Percentiles rank a stretch among this genome's conserved stretches.
phyloP scores from a whole-genome alignment of 2,113 vertebrate species.

The Paramisgurnus dabryanus region DNA sequence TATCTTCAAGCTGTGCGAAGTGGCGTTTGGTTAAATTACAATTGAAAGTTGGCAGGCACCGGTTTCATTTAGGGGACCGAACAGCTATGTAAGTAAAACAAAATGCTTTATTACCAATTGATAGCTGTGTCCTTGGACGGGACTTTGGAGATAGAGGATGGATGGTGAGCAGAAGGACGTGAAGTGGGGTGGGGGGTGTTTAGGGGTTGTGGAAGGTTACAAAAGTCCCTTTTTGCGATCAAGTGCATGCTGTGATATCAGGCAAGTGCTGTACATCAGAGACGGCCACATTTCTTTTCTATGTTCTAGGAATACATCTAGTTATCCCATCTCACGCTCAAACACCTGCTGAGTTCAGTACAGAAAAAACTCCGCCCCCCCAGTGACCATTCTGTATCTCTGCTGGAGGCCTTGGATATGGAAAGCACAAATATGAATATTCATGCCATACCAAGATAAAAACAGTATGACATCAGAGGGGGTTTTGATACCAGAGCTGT shows the following conservation, averaged over 20 bases:
- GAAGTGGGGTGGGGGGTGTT: slow-evolving; percentile 12
- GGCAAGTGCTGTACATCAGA: slow-evolving; percentile 65
- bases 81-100: slow-evolving; percentile 33
- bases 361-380: slow-evolving; percentile 66
- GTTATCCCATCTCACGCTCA: slow-evolving; percentile 74
- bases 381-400: slow-evolving; percentile 67
- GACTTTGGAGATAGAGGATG: slow-evolving; percentile 46
- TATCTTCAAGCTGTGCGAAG: slow-evolving; percentile 35
- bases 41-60: background rate
- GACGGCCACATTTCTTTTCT: slow-evolving; percentile 60
- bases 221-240: slow-evolving; percentile 59
- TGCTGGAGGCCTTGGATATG: slow-evolving; percentile 77
- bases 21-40: slow-evolving; percentile 39
- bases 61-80: slow-evolving; percentile 20
- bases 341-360: slow-evolving; percentile 75
- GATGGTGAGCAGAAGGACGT: slow-evolving; percentile 32
- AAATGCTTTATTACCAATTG: slow-evolving; percentile 16
- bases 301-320: slow-evolving; percentile 73
- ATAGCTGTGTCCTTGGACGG: slow-evolving; percentile 31
- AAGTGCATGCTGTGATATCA: slow-evolving; percentile 70
- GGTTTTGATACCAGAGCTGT: slow-evolving; percentile 37
- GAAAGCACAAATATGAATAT: slow-evolving; percentile 67
- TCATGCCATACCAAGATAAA: slow-evolving; percentile 53
- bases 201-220: slow-evolving; percentile 17
- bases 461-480: slow-evolving; percentile 33